Evolutionary conservation across 2,113 vertebrate species (phyloP).

Genomic region (Smithornis capensis): DNA sequence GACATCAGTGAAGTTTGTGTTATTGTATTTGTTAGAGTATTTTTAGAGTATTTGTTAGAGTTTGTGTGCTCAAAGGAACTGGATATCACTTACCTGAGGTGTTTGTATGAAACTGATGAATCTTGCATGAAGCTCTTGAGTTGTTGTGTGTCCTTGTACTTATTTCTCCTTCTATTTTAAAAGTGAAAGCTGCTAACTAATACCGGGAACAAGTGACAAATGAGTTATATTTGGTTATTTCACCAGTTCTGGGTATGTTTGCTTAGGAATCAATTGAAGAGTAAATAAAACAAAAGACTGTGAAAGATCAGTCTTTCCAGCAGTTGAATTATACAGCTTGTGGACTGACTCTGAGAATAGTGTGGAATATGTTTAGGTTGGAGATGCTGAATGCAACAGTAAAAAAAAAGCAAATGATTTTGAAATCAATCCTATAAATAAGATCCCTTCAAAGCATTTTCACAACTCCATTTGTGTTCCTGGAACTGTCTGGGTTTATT

Average conservation of each 20-base stretch:
- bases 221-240: neutral
- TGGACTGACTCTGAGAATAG: neutral
- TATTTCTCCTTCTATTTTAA: neutral
- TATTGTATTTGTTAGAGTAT: neutral
- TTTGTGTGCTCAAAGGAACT: neutral
- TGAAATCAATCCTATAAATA: neutral
- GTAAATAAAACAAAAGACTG: neutral
- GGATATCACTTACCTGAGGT: neutral
- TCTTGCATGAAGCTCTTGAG: neutral
- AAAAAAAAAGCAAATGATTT: neutral
- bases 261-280: neutral
- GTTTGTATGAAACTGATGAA: neutral
- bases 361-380: neutral
- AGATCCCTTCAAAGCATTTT: neutral
- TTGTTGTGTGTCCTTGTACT: neutral
- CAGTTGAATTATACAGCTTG: neutral
- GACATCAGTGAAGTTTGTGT: neutral
- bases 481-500: neutral
- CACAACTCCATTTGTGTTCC: neutral
- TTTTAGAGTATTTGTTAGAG: neutral
- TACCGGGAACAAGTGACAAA: neutral
- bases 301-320: neutral
- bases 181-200: neutral
- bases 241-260: neutral
- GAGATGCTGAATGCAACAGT: neutral